Base-by-base conservation (phyloP, 2,797 vertebrate genomes). In the Diplodus sargus region DNA sequence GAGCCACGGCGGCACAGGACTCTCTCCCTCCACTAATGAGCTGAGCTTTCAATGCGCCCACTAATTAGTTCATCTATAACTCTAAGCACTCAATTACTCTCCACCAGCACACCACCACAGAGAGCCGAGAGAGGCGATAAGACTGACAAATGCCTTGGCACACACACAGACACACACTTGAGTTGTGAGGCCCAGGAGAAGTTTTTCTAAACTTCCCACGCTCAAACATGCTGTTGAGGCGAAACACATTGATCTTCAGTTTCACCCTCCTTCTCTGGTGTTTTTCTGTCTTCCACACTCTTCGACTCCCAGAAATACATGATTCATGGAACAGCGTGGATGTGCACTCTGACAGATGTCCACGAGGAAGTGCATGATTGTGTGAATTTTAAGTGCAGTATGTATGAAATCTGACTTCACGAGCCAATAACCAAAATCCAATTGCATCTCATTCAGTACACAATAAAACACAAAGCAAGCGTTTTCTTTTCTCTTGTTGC, bases 11-110 rank as follows among this genome's bases (percentile, higher is more conserved):
- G 57, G 90, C 89, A 67, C 76, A 72, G 83, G 87, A 76, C 83
- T 84, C 83, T 87, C 85, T 90, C 87, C 86, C 87, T 86, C 86
- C 85, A 82, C 91, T 94, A 94, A 94, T 93, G 94, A 95, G 93
- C 86, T 84, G 85, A 91, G 91, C 91, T 92, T 92, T 93, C 90
- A 91, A 65, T 89, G 88, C 65, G 52, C 84, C 86, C 85, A 84
- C 90, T 95, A 94, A 95, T 94, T 95, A 94, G 92, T 94, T 94
- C 93, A 94, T 94, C 94, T 93, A 93, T 91, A 93, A 95, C 91
- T 91, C 91, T 92, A 93, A 95, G 92, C 92, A 93, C 91, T 92
- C 92, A 94, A 93, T 94, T 94, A 94, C 92, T 92, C 92, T 91
- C 79, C 83, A 90, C 78, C 85, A 90, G 87, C 88, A 80, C 88